Evolutionary conservation across 2,888 invertebrate species (phyloP), one percentile per base, ranked within the genome.

Genomic region (Drosophila falleni): DNA sequence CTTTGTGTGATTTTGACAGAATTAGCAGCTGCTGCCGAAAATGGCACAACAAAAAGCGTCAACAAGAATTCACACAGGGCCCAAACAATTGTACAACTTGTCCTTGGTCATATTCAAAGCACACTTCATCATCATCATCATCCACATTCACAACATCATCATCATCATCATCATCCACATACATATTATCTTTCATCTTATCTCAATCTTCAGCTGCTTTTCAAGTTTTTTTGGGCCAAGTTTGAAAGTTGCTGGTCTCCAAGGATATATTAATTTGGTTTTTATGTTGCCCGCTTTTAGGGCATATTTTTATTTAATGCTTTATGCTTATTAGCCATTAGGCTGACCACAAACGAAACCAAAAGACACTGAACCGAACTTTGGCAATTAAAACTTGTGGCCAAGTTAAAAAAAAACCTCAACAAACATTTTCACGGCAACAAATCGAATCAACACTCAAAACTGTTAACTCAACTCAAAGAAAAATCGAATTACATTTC

Each of bases 201-300:
- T 33, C 35, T 9, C n/a, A 13, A 23, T 42, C n/a, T 23, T 15
- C 26, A 13, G 44, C 35, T 11, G 37, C 44, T 33, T 13, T 13
- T 0, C 37, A 37, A 37, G 8, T 35, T 19, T 8, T 15, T 31
- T 47, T 49, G 11, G 9, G 33, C 23, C 33, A 74, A 64, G 69
- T 53, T 65, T 29, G 42, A 56, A 75, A 71, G 61, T 75, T 67
- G 37, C 31, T 49, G 69, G 84, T 85, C 84, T 85, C 84, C 87
- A 85, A 87, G 84, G 84, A 85, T 87, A 89, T 87, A 85, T 89
- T 89, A 85, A 89, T 85, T 87, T 78, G 81, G 84, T 70, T 85
- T 85, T 85, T 80, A 83, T 86, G 88, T 76, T 61, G 72, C 46
- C 37, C 67, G 74, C 78, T 89, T 78, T 84, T 80, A 74, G 74